phyloP scores from a whole-genome alignment of 2,113 vertebrate genomes.

The Eolophus roseicapilla region DNA sequence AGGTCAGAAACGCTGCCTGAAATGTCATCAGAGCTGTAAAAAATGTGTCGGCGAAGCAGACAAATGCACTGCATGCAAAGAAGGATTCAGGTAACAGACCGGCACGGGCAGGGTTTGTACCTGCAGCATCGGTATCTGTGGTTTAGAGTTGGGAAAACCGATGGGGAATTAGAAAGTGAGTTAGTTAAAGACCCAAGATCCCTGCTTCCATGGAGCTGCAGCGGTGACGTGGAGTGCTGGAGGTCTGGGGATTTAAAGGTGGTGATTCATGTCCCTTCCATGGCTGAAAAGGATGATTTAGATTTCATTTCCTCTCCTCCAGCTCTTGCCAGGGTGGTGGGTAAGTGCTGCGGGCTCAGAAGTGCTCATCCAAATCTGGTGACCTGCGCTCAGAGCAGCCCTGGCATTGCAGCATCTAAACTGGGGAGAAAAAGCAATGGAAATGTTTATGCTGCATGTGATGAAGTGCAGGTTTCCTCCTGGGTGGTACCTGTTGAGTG shows the following conservation, averaged over 20 bases:
- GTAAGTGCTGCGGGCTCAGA: not conserved
- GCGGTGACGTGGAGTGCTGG: not conserved
- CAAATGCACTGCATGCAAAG: slow-evolving; percentile 82
- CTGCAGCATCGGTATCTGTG: not conserved
- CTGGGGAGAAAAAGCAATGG: not conserved
- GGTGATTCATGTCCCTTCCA: not conserved
- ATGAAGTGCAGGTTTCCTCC: not conserved
- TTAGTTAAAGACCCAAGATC: not conserved
- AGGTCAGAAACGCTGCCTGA: slow-evolving; percentile 85
- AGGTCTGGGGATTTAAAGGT: not conserved
- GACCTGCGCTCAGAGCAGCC: not conserved
- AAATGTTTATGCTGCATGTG: not conserved
- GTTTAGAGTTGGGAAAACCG: not conserved
- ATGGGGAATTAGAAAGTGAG: not conserved
- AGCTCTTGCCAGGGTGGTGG: not conserved
- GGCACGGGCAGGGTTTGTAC: not conserved
- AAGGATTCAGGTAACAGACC: slow-evolving; percentile 84
- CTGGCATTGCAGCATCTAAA: accelerated
- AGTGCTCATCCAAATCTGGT: not conserved
- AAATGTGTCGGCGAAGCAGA: slow-evolving; percentile 80
- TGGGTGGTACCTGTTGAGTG: not conserved
- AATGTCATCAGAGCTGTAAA: slow-evolving; percentile 85
- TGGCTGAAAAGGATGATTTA: not conserved
- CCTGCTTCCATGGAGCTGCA: not conserved
- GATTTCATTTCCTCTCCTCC: not conserved